A percentile compares a stretch with the other conserved stretches of the same genome.
Conservation (phyloP, 2,797 vertebrate genomes). For the Sibirionetta formosa region DNA sequence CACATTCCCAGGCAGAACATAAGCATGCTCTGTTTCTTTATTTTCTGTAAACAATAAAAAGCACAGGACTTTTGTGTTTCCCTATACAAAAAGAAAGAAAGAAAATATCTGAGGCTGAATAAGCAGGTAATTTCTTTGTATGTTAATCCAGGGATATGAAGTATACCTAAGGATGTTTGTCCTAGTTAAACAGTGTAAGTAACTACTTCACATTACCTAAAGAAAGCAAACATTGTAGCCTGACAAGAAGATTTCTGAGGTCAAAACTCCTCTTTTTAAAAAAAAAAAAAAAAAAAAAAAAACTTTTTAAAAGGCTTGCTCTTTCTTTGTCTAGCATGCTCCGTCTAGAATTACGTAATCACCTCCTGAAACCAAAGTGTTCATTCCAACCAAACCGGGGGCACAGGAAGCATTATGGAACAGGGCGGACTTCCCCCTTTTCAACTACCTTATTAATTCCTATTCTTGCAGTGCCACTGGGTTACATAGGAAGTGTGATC, state of each 20-base stretch:
- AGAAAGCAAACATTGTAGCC: conserved; percentile 43
- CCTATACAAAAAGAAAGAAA: neutral
- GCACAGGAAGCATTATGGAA: neutral
- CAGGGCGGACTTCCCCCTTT: neutral
- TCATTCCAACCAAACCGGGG: conserved; percentile 11
- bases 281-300: no score
- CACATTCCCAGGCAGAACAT: neutral
- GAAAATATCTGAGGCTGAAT: neutral
- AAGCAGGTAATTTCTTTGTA: neutral
- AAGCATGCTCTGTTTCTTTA: neutral
- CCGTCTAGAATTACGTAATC: conserved; percentile 40
- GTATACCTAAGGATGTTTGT: conserved; percentile 19
- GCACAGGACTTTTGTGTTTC: neutral
- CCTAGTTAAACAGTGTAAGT: conserved; percentile 23
- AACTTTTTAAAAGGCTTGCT: neutral
- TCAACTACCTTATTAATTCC: neutral
- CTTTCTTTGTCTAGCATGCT: conserved; percentile 7
- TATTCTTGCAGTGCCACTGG: neutral
- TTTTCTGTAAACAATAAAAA: neutral
- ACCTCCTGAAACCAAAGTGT: conserved; percentile 33
- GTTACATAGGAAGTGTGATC: neutral
- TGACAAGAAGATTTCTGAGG: conserved; percentile 35
- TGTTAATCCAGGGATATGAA: neutral
- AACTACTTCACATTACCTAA: conserved; percentile 43
- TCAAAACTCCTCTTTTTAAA: neutral